phyloP scores from a whole-genome alignment of 2,888 invertebrate genomes.

The Drosophila birchii region DNA sequence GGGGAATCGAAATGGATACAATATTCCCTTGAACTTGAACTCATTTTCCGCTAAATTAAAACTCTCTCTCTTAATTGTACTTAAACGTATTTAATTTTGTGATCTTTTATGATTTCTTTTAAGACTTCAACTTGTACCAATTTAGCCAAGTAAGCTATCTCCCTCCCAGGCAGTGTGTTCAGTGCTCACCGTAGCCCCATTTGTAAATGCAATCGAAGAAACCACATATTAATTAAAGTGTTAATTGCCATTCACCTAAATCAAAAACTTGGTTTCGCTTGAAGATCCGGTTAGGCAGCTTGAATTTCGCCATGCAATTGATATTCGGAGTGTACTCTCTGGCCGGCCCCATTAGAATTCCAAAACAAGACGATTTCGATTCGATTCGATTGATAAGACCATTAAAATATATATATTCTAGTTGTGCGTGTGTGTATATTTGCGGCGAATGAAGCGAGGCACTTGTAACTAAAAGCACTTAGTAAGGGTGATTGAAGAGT shows the following conservation, averaged over 20 bases:
- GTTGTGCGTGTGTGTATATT: slow-evolving; percentile 19
- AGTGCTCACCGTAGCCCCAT: slow-evolving; percentile 32
- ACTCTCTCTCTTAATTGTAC: slow-evolving; percentile 21
- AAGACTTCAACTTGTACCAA: slow-evolving; percentile 55
- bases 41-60: background rate
- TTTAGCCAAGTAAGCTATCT: slow-evolving; percentile 29
- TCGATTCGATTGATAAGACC: slow-evolving; percentile 21
- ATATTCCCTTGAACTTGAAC: background rate
- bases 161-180: slow-evolving; percentile 29
- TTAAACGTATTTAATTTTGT: slow-evolving; percentile 59
- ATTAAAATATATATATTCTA: slow-evolving; percentile 26
- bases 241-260: slow-evolving; percentile 37
- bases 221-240: slow-evolving; percentile 57
- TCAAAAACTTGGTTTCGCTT: background rate
- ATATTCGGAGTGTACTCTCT: slow-evolving; percentile 26
- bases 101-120: slow-evolving; percentile 42
- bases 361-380: slow-evolving; percentile 15
- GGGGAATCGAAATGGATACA: background rate
- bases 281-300: slow-evolving; percentile 14
- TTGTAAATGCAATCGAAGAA: slow-evolving; percentile 35
- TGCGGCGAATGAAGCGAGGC: slow-evolving; percentile 14
- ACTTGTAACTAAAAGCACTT: slow-evolving; percentile 23
- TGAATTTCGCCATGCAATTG: slow-evolving; percentile 32
- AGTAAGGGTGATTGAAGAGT: slow-evolving; percentile 26
- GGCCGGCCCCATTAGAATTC: slow-evolving; percentile 21